A percentile compares a stretch with the other conserved stretches of the same genome.
phyloP scores from a whole-genome alignment of 2,888 invertebrate genomes.

The Orchesellides sinensis region DNA sequence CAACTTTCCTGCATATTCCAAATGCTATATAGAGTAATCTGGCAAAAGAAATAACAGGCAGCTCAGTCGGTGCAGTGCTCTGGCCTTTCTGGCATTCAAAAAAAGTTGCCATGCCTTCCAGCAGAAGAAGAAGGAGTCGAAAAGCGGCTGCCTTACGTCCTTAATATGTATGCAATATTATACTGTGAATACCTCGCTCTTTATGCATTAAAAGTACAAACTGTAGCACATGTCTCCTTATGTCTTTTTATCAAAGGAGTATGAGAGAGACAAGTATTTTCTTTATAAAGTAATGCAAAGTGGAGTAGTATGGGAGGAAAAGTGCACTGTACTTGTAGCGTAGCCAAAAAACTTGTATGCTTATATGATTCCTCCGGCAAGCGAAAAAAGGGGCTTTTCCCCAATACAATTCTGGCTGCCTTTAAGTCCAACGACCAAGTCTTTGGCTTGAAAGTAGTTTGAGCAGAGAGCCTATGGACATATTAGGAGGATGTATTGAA shows the following conservation, averaged over 20 bases:
- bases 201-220: background rate
- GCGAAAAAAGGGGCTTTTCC: slow-evolving; percentile 62
- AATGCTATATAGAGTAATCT: slow-evolving; percentile 33
- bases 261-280: slow-evolving; percentile 40
- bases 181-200: too few relatives aligned
- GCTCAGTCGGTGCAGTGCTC: slow-evolving; percentile 49
- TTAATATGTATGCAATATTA: slow-evolving; percentile 38
- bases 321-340: slow-evolving; percentile 38
- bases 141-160: slow-evolving; percentile 48
- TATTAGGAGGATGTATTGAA: background rate
- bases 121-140: slow-evolving; percentile 20
- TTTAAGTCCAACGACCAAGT: slow-evolving; percentile 45
- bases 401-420: slow-evolving; percentile 14
- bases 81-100: slow-evolving; percentile 57
- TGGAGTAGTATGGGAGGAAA: slow-evolving; percentile 7
- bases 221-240: slow-evolving; percentile 25
- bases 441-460: slow-evolving; percentile 1
- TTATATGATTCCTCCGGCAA: too few relatives aligned
- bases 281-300: slow-evolving; percentile 21
- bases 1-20: slow-evolving; percentile 30
- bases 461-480: background rate
- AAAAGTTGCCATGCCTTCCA: slow-evolving; percentile 57
- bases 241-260: slow-evolving; percentile 22
- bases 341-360: slow-evolving; percentile 19
- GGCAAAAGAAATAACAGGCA: background rate